These are phyloP conservation scores for Macquaria ambigua DNA, from an alignment of 2,113 vertebrate genomes.

Conservation along the genomic window DNA sequence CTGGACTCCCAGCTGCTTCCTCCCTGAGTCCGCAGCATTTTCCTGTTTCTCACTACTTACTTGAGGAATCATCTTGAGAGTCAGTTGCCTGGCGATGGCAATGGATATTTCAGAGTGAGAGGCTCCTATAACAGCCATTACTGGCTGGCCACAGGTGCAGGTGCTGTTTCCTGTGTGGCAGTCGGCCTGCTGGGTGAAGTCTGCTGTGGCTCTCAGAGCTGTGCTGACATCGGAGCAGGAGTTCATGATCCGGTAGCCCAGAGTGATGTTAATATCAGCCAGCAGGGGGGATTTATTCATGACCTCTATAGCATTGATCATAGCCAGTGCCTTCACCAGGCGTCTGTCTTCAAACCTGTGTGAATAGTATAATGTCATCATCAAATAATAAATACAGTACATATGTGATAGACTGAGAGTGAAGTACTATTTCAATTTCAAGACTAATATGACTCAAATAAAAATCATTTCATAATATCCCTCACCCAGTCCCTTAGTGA, in stretches of 20 bases:
- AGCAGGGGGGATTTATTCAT: conserved; percentile 88
- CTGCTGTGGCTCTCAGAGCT: conserved; percentile 83
- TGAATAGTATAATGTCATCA: not conserved
- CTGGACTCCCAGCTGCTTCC: not conserved
- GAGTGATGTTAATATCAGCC: conserved; percentile 81
- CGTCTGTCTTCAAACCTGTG: conserved; percentile 83
- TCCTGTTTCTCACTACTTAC: conserved; percentile 72
- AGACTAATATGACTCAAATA: not conserved
- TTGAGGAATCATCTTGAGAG: conserved; percentile 89
- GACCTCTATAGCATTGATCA: conserved; percentile 88
- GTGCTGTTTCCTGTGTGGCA: conserved; percentile 71
- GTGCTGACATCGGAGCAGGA: conserved; percentile 89
- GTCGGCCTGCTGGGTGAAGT: conserved; percentile 77
- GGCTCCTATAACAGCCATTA: conserved; percentile 86
- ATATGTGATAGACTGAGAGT: not conserved
- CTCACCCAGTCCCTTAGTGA: not conserved
- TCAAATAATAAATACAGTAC: not conserved
- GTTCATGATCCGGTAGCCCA: conserved; percentile 90
- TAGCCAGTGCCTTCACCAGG: conserved; percentile 85
- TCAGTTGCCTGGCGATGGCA: conserved; percentile 88
- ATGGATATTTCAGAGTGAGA: conserved; percentile 89
- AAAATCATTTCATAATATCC: not conserved
- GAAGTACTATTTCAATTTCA: not conserved
- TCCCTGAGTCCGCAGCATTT: not conserved
- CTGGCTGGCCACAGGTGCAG: conserved; percentile 72